phyloP scores from a whole-genome alignment of 1,140 invertebrate species.

The Heliothis subflexa region DNA sequence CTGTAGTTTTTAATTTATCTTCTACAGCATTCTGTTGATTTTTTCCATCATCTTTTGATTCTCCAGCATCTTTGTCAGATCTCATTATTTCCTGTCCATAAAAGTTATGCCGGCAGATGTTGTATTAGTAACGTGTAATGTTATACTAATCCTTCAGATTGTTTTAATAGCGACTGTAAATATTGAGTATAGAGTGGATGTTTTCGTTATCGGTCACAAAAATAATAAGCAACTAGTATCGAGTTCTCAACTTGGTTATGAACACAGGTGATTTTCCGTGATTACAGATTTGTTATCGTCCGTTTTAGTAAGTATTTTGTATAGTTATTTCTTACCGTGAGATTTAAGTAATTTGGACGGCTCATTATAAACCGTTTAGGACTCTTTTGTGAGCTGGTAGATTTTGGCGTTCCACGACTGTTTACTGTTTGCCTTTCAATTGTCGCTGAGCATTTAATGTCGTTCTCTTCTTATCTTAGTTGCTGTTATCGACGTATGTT shows the following conservation, averaged over 20 bases:
- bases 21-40: neutral
- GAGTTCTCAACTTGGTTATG: neutral
- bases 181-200: constrained; percentile 2
- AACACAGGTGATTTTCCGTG: too few relatives aligned
- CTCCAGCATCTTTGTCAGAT: neutral
- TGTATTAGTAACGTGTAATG: neutral
- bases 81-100: neutral
- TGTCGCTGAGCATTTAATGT: too few relatives aligned
- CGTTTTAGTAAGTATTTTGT: too few relatives aligned
- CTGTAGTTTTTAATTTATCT: neutral
- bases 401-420: too few relatives aligned
- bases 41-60: neutral
- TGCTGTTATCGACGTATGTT: too few relatives aligned
- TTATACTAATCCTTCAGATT: constrained; percentile 19
- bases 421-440: too few relatives aligned
- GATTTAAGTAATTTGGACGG: too few relatives aligned
- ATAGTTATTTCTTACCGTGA: too few relatives aligned
- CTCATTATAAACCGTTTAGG: too few relatives aligned
- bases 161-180: neutral
- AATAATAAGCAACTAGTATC: neutral
- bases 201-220: neutral
- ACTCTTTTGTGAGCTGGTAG: too few relatives aligned
- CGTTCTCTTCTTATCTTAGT: too few relatives aligned
- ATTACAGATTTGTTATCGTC: too few relatives aligned
- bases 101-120: neutral